Conservation (phyloP, 2,888 invertebrate species). For the Tiphia femorata region DNA sequence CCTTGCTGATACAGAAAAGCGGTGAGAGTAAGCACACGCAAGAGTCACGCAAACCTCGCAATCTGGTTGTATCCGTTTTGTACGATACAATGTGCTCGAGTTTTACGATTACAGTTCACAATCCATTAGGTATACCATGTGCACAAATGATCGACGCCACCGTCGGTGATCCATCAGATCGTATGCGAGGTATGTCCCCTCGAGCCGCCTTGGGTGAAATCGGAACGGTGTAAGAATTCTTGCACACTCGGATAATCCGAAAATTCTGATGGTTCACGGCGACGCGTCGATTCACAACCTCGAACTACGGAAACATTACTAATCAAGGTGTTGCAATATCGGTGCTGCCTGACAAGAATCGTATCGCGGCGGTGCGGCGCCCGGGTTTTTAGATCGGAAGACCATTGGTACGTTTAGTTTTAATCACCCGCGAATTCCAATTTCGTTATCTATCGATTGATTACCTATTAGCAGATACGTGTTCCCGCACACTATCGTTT, state of each 20-base stretch:
- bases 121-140: slow-evolving; percentile 18
- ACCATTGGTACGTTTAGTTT: too few relatives aligned
- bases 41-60: slow-evolving; percentile 25
- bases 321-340: slow-evolving; percentile 47
- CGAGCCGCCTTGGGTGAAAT: background rate
- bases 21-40: slow-evolving; percentile 59
- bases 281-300: slow-evolving; percentile 39
- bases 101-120: slow-evolving; percentile 16
- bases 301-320: slow-evolving; percentile 52
- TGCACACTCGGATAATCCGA: too few relatives aligned
- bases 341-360: slow-evolving; percentile 28
- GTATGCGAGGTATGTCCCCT: background rate
- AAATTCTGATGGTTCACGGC: slow-evolving; percentile 24
- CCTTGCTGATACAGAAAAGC: slow-evolving; percentile 54
- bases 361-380: too few relatives aligned
- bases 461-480: too few relatives aligned
- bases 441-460: too few relatives aligned
- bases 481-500: too few relatives aligned
- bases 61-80: slow-evolving; percentile 51
- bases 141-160: slow-evolving; percentile 24
- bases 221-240: too few relatives aligned
- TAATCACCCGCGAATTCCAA: too few relatives aligned
- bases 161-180: slow-evolving; percentile 20
- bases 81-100: slow-evolving; percentile 51
- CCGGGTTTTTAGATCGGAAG: too few relatives aligned